phyloP scores from a whole-genome alignment of 1,140 invertebrate genomes.

The Halesus radiatus region DNA sequence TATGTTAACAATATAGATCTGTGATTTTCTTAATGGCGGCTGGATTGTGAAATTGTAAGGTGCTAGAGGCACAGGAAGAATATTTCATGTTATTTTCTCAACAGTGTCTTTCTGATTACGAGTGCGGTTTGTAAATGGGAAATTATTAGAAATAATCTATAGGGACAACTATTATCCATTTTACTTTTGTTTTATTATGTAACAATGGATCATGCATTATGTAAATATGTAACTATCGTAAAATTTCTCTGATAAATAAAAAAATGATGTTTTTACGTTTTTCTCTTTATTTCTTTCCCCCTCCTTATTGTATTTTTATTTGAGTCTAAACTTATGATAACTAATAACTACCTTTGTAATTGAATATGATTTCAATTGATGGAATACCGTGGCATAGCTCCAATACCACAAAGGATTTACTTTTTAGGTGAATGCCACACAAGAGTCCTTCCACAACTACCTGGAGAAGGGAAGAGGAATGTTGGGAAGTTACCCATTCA shows the following conservation, averaged over 20 bases:
- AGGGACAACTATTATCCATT: slow-evolving; percentile 56
- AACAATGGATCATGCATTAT: slow-evolving; percentile 56
- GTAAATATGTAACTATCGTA: slow-evolving; percentile 58
- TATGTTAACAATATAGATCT: slow-evolving; percentile 54
- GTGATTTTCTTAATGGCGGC: slow-evolving; percentile 53
- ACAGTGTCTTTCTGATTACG: slow-evolving; percentile 51
- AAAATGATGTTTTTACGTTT: slow-evolving; percentile 56
- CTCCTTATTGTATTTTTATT: too few species aligned
- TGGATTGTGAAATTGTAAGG: slow-evolving; percentile 45
- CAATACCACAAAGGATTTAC: too few species aligned
- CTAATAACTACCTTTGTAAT: too few species aligned
- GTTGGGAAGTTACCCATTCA: too few species aligned
- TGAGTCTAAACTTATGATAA: too few species aligned
- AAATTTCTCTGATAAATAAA: slow-evolving; percentile 58
- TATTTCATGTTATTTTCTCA: slow-evolving; percentile 47
- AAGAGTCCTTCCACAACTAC: too few species aligned
- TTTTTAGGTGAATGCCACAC: too few species aligned
- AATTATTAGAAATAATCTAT: slow-evolving; percentile 55
- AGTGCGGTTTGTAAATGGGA: slow-evolving; percentile 55
- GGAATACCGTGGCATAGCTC: too few species aligned
- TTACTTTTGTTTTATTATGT: slow-evolving; percentile 56
- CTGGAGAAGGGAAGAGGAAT: too few species aligned
- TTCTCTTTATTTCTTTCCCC: slow-evolving; percentile 8
- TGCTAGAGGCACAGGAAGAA: slow-evolving; percentile 50
- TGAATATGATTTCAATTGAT: too few species aligned